Conservation (phyloP, 2,113 vertebrate genomes). For the Tyrannus savana region DNA sequence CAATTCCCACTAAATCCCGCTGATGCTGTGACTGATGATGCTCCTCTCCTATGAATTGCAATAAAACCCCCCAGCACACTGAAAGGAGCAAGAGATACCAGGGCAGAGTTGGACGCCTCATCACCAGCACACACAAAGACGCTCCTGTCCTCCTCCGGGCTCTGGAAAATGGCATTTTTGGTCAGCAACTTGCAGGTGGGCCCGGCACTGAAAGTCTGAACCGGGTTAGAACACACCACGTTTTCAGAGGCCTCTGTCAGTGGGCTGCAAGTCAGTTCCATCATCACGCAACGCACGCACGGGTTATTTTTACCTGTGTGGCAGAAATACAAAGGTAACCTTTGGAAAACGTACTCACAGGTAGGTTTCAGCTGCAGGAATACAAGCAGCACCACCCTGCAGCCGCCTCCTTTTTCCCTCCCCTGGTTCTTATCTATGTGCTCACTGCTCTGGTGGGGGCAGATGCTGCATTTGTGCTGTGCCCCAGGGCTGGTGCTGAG, state of each 20-base stretch:
- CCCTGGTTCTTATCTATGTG: fast-evolving
- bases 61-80: neutral
- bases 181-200: conserved; percentile 91
- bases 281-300: conserved; percentile 84
- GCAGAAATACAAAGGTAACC: neutral
- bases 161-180: conserved; percentile 91
- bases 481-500: neutral
- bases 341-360: neutral
- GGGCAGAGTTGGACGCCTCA: conserved; percentile 89
- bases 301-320: conserved; percentile 84
- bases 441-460: neutral
- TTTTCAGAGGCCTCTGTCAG: conserved; percentile 72
- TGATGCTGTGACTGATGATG: neutral
- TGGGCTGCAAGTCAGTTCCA: conserved; percentile 83
- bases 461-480: neutral
- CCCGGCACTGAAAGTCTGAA: conserved; percentile 91
- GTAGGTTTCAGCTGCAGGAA: neutral
- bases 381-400: neutral
- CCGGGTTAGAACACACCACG: conserved; percentile 78
- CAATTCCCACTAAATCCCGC: neutral
- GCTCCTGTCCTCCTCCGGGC: conserved; percentile 78
- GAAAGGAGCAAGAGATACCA: conserved; percentile 72
- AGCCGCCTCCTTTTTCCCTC: neutral
- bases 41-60: neutral
- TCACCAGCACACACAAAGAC: conserved; percentile 91